phyloP scores from a whole-genome alignment of 2,888 invertebrate species.

The Lumbricus terrestris region DNA sequence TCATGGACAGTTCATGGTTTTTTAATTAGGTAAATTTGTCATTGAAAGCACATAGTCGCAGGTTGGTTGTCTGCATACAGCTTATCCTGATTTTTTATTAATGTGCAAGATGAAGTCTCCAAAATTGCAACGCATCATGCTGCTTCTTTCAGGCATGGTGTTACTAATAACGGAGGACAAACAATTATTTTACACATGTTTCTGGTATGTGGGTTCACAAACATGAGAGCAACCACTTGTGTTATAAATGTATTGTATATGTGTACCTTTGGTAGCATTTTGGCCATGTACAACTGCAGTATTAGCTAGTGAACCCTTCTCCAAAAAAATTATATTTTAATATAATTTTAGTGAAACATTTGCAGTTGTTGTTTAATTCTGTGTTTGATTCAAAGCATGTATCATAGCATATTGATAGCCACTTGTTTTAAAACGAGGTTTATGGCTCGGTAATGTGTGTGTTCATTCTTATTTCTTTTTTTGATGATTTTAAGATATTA shows the following conservation, averaged over 20 bases:
- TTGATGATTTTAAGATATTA: neutral
- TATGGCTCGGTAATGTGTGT: neutral
- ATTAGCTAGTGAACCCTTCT: no score
- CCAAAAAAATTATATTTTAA: no score
- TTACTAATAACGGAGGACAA: neutral
- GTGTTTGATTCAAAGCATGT: neutral
- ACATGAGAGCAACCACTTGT: no score
- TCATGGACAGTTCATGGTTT: neutral
- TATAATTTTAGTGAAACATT: neutral
- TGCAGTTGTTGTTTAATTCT: neutral
- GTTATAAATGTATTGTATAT: no score
- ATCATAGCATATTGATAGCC: neutral
- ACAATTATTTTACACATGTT: neutral
- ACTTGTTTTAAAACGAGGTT: neutral
- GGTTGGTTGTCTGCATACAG: neutral
- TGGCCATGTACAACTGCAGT: no score
- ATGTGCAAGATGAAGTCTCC: neutral
- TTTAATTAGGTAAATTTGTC: neutral
- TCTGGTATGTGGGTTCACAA: neutral
- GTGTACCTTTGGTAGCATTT: no score
- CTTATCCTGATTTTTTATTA: neutral
- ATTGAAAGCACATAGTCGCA: neutral
- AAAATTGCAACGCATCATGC: slow-evolving; percentile 3
- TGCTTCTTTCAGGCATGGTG: neutral
- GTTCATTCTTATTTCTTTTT: neutral